Evolutionary conservation across 2,113 vertebrate species (phyloP).

Genomic region (Murina feae): DNA sequence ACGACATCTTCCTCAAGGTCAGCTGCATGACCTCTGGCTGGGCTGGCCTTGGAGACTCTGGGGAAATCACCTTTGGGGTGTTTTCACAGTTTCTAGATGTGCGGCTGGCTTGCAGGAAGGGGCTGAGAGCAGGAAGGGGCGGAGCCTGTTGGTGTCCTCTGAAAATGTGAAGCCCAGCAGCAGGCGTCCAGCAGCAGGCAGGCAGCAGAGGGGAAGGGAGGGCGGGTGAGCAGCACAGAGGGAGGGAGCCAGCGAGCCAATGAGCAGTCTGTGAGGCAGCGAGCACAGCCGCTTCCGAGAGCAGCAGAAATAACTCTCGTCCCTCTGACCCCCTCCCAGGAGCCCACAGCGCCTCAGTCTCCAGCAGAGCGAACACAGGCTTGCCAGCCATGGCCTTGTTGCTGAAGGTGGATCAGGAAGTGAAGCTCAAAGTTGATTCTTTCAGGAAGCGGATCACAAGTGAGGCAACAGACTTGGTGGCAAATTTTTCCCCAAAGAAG

Average conservation of each 20-base stretch:
- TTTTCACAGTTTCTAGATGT: not conserved
- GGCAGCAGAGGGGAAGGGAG: too few relatives aligned
- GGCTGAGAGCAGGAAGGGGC: too few relatives aligned
- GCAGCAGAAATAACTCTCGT: conserved; percentile 56
- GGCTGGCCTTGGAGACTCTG: not conserved
- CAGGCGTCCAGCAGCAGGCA: conserved; percentile 51
- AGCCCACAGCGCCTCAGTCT: conserved; percentile 68
- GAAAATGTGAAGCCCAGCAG: not conserved
- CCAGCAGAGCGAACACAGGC: conserved; percentile 68
- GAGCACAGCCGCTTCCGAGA: conserved; percentile 49
- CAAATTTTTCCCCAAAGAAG: conserved; percentile 96
- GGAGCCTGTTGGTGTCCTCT: not conserved
- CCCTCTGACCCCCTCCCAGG: conserved; percentile 58
- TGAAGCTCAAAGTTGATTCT: conserved; percentile 89
- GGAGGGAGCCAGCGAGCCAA: conserved; percentile 37
- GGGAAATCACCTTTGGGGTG: not conserved
- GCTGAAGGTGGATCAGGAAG: conserved; percentile 95
- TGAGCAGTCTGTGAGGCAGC: conserved; percentile 38
- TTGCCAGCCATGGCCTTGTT: conserved; percentile 89
- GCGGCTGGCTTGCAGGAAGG: not conserved
- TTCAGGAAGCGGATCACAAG: too few relatives aligned
- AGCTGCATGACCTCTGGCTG: not conserved
- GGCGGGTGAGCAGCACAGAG: conserved; percentile 47
- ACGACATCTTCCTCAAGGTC: not conserved
- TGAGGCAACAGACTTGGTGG: too few relatives aligned